Evolutionary conservation across 2,113 vertebrate species (phyloP), one percentile per base, ranked within the genome.

Genomic region (Gobiocypris rarus): DNA sequence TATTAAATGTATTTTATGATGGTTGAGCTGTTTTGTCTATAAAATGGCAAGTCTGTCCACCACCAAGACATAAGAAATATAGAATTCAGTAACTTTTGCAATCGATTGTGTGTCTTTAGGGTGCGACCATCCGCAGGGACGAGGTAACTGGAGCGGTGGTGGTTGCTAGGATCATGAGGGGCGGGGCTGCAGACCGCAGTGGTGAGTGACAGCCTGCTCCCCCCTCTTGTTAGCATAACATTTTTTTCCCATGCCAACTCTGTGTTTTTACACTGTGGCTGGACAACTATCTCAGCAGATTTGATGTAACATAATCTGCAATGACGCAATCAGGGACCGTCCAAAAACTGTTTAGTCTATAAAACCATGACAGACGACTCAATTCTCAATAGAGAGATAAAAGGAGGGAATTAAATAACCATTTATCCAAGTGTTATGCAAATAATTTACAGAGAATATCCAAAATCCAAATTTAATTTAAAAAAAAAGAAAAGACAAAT

Each of bases 111-210:
- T 38, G 8, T 17, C 0, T 76, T 38, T 86, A 99, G 97, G 97
- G 97, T 71, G 97, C 97, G 1, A 98, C 97, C 41, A 99, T 99
- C 91, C 94, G 97, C 58, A 92, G 96, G 88, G 96, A 97, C 19
- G 97, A 99, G n/a, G 93, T 91, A 6, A 97, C 96, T 0, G 97
- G 97, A 63, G 96, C 97, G 19, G 96, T 98, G 1, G 93, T 99
- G 34, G 96, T 99, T 75, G 97, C 97, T 45, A 92, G 97, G 87
- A 97, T 99, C 92, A 97, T 99, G 97, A 95, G 96, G 86, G 97
- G 97, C 6, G 97, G 97, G 0, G 96, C 97, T 0, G 97, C 97
- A 0, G 96, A 98, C 90, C 96, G 97, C 85, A 99, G 97, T 5
- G 97, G 96, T 96, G 89, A 93, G 93, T 93, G 28, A 45, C 28